Evolutionary conservation across 2,797 vertebrate genomes (phyloP).

Genomic region (Euphonia xanthogaster): DNA sequence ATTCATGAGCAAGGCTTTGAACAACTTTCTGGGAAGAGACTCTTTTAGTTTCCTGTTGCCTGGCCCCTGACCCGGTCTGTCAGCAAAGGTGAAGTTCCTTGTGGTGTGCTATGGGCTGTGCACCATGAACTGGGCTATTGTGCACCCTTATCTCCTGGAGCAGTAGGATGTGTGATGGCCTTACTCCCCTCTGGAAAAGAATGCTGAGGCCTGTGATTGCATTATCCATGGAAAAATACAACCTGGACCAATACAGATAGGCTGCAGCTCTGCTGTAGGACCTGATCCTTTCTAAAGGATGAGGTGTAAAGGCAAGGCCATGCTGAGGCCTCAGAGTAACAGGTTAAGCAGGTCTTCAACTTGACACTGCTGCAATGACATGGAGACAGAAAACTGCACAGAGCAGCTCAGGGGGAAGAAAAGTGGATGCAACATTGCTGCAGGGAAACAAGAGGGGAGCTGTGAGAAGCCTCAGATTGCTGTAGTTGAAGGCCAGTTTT

Average conservation of each 20-base stretch:
- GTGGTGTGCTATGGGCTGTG: background rate
- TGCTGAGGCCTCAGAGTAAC: background rate
- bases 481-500: background rate
- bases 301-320: background rate
- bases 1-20: background rate
- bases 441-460: background rate
- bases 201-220: background rate
- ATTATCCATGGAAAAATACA: conserved; percentile 31
- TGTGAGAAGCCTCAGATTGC: background rate
- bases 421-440: background rate
- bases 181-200: conserved; percentile 6
- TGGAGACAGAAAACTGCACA: background rate
- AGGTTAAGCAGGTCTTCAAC: background rate
- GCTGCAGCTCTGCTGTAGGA: background rate
- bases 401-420: background rate
- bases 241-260: background rate
- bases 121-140: background rate
- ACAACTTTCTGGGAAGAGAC: background rate
- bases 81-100: background rate
- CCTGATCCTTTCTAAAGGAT: background rate
- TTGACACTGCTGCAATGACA: background rate
- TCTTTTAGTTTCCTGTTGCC: background rate
- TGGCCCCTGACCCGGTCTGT: background rate
- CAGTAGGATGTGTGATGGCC: conserved; percentile 35
- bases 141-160: conserved; percentile 17